Evolutionary conservation across 1,140 invertebrate genomes (phyloP), one percentile per base, ranked within the genome.

Genomic region (Drosophila serrata): DNA sequence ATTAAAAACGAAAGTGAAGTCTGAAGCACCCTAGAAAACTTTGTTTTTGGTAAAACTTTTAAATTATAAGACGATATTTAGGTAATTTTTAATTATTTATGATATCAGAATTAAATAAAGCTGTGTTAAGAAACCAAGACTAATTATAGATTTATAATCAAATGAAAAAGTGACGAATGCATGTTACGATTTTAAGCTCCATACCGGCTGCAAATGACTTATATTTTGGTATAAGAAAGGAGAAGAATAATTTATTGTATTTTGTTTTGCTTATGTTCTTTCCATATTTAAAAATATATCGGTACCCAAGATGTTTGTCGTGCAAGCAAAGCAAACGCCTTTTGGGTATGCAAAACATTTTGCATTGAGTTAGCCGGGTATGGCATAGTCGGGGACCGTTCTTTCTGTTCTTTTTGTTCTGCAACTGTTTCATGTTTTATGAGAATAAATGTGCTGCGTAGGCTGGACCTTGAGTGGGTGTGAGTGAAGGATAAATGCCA

Each of bases 381-480:
- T 55, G 12, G 13, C 33, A n/a, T 55, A 24, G 51, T 55, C 33
- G 33, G 5, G 15, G 19, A 37, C 37, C 33, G 17, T 27, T 42
- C 35, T 67, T 11, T 6, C 6, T 15, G 13, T 17, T 73, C 56
- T 75, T 51, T 53, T 40, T 35, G 45, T 56, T 76, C 59, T 51
- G 40, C 29, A 37, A 29, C 55, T 77, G 63, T 49, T 59, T 56
- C 69, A 87, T 77, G 67, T 81, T 88, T 90, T 90, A 90, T 85
- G 86, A 79, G 82, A 79, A 90, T 85, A 90, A 90, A 90, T 90
- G 86, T 90, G 85, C 81, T 81, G 77, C 65, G 57, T 69, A 77
- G 57, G 56, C 67, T 33, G 24, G 53, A 40, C 40, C 40, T 35
- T 19, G 56, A 24, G 48, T 17, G 51, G 17, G 15, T 15, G 29